Evolutionary conservation across 2,888 invertebrate genomes (phyloP), one percentile per base, ranked within the genome.

Genomic region (Acanthacorydalis orientalis): DNA sequence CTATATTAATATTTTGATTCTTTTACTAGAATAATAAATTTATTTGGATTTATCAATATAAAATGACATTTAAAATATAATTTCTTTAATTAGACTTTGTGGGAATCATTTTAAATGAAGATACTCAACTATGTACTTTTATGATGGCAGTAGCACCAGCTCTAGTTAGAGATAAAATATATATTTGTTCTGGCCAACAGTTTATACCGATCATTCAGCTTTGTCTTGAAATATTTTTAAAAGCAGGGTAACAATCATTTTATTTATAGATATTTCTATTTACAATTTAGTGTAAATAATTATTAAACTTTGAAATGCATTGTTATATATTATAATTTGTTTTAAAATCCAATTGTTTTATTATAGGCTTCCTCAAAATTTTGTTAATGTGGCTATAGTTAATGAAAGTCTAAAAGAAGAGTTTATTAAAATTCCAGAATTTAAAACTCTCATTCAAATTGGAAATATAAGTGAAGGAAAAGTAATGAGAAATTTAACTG

Each of bases 131-230:
- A 3, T 14, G 64, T 59, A 7, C 62, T 66, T 43, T 73, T 49
- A 68, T 68, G 2, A 64, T 67, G 60, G 60, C 67, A 51, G 56
- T 72, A 11, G 68, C 65, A 43, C 68, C 72, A 33, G 68, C 69
- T 16, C 56, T 73, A 47, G 71, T 72, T 15, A 65, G 67, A 57
- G 72, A 72, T 56, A 64, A 65, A 34, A 63, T 72, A 12, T 58
- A 69, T 11, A 56, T 73, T n/a, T 65, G 68, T 51, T 65, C 68
- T 11, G 65, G 65, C 15, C 59, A 64, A 2, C 60, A 62, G 53
- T 62, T 69, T 3, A 57, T 65, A 15, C 59, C 68, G 12, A 57
- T 65, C 46, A 64, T 65, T 7, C 56, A 64, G 37, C 59, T 70
- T 43, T 57, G 73, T 49, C 63, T 66, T 41, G 68, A 72, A 50